phyloP scores from a whole-genome alignment of 2,797 vertebrate species.

The Ispidina lecontei region DNA sequence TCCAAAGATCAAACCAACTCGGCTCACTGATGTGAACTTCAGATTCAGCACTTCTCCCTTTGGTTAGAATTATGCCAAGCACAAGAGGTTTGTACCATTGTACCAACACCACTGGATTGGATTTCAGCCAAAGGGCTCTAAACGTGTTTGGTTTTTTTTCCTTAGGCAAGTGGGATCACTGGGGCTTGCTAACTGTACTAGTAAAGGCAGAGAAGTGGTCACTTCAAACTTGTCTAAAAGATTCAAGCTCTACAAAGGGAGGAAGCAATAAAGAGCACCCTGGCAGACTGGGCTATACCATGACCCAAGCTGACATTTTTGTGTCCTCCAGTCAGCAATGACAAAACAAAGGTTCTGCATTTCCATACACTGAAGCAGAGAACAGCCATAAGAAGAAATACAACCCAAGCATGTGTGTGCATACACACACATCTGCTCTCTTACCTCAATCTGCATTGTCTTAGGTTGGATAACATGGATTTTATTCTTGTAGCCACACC shows the following conservation, averaged over 20 bases:
- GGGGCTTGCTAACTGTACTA: neutral
- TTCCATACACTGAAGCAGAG: neutral
- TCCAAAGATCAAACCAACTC: neutral
- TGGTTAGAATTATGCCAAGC: neutral
- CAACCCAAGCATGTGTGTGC: neutral
- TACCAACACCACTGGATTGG: neutral
- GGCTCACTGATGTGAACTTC: neutral
- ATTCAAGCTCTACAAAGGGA: neutral
- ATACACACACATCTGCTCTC: neutral
- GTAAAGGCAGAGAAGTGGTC: neutral
- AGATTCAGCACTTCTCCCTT: neutral
- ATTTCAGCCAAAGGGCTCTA: neutral
- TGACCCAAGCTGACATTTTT: neutral
- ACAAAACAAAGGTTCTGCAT: neutral
- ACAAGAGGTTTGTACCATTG: neutral
- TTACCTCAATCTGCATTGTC: conserved; percentile 96
- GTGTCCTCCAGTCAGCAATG: neutral
- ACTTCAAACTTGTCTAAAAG: neutral
- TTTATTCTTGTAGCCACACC: conserved; percentile 99
- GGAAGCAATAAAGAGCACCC: neutral
- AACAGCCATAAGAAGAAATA: neutral
- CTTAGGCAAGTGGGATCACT: neutral
- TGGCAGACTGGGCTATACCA: neutral
- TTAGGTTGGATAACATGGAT: conserved; percentile 98
- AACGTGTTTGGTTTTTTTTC: neutral